Percentiles rank a stretch among this genome's conserved stretches.
Conservation (phyloP, 2,888 invertebrate genomes). For the Lepidochitona cinerea region DNA sequence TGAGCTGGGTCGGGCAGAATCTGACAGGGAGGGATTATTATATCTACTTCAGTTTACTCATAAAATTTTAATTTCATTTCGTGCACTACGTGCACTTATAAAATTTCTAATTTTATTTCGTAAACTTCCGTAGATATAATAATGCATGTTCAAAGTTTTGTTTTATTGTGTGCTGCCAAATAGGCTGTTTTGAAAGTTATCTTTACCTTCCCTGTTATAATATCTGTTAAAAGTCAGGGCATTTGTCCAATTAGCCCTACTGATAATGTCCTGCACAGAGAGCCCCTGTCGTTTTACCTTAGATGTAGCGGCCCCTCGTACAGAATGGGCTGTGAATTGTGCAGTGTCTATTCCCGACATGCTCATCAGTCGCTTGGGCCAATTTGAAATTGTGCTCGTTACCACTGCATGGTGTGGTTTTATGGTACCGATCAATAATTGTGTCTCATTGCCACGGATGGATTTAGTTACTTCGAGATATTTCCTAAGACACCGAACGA, state of each 20-base stretch:
- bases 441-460: neutral
- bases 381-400: neutral
- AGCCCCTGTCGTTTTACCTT: neutral
- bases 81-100: constrained; percentile 9
- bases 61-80: constrained; percentile 11
- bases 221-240: neutral
- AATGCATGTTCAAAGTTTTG: constrained; percentile 9
- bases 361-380: neutral
- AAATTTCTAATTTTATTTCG: constrained; percentile 2
- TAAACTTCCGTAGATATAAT: constrained; percentile 10
- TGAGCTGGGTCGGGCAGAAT: too few relatives aligned
- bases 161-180: neutral
- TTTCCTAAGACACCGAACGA: neutral
- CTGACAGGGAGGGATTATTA: constrained; percentile 5
- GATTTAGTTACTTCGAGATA: neutral
- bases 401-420: neutral
- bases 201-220: neutral
- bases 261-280: neutral
- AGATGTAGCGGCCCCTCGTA: neutral
- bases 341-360: neutral
- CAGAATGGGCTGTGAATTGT: neutral
- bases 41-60: constrained; percentile 12
- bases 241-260: neutral
- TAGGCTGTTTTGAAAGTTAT: neutral
- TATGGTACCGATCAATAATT: neutral